Evolutionary conservation across 1,140 invertebrate species (phyloP).

Genomic region (Drosophila rhopaloa): DNA sequence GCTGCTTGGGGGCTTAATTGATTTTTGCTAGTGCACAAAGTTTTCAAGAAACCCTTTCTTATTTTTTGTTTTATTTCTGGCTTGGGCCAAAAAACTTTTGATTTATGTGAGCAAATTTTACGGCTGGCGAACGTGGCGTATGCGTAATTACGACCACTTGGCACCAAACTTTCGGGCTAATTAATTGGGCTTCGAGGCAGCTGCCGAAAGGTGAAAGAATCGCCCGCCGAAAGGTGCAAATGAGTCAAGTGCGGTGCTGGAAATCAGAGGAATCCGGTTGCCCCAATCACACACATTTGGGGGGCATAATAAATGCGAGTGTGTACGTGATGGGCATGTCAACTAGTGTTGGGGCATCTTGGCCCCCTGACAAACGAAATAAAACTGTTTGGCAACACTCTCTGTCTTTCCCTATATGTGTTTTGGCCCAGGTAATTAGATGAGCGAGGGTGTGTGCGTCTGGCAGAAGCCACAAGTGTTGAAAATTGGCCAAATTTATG

Average conservation of each 20-base stretch:
- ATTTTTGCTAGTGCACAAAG: constrained; percentile 41
- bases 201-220: constrained; percentile 66
- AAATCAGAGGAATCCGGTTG: constrained; percentile 37
- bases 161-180: constrained; percentile 60
- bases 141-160: constrained; percentile 64
- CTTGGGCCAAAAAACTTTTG: constrained; percentile 47
- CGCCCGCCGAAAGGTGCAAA: constrained; percentile 57
- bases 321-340: constrained; percentile 65
- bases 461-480: constrained; percentile 60
- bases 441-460: constrained; percentile 34
- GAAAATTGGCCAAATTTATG: constrained; percentile 73
- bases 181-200: constrained; percentile 62
- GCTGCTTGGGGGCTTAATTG: constrained; percentile 54
- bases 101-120: constrained; percentile 71
- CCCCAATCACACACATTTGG: constrained; percentile 49
- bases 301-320: constrained; percentile 37
- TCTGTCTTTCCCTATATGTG: constrained; percentile 15
- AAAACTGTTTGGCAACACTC: constrained; percentile 59
- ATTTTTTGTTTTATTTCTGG: not conserved
- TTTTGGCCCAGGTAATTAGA: constrained; percentile 56
- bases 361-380: constrained; percentile 37
- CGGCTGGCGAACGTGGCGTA: constrained; percentile 46
- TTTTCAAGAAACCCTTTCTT: constrained; percentile 30
- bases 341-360: constrained; percentile 6
- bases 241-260: constrained; percentile 32